Conservation (phyloP, 2,797 vertebrate genomes). For the Molossus alvarezi region DNA sequence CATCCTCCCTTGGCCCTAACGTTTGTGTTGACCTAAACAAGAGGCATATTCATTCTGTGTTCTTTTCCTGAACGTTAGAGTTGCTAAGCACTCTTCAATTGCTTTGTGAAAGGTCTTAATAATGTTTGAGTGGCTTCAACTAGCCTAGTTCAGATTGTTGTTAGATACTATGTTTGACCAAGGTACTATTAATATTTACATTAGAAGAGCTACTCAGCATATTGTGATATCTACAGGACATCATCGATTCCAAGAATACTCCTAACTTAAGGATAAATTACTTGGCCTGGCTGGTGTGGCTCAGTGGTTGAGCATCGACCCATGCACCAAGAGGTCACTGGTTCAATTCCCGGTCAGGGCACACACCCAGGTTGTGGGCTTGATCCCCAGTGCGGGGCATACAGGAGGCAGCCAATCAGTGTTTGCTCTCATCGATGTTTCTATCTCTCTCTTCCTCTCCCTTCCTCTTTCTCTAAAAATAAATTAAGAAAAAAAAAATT, state of each 20-base stretch:
- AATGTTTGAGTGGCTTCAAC: constrained; percentile 61
- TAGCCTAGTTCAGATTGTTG: not conserved
- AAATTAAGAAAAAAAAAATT: no score
- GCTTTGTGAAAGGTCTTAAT: constrained; percentile 6
- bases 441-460: no score
- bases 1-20: constrained; percentile 62
- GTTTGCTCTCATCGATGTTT: no score
- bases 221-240: constrained; percentile 5
- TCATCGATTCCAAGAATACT: not conserved
- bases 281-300: not conserved
- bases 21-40: constrained; percentile 59
- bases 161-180: constrained; percentile 58
- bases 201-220: constrained; percentile 21
- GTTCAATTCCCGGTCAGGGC: no score
- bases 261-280: constrained; percentile 12
- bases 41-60: constrained; percentile 56
- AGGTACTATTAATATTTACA: constrained; percentile 19
- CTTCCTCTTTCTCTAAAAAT: no score
- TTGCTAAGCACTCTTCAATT: constrained; percentile 43
- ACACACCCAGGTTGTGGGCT: no score
- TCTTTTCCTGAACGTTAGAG: constrained; percentile 65
- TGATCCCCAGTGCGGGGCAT: no score
- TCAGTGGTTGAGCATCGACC: no score
- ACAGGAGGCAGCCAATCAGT: no score
- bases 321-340: no score